These are phyloP conservation scores for Falco biarmicus DNA, from an alignment of 2,797 vertebrate genomes.

Conservation along the genomic window DNA sequence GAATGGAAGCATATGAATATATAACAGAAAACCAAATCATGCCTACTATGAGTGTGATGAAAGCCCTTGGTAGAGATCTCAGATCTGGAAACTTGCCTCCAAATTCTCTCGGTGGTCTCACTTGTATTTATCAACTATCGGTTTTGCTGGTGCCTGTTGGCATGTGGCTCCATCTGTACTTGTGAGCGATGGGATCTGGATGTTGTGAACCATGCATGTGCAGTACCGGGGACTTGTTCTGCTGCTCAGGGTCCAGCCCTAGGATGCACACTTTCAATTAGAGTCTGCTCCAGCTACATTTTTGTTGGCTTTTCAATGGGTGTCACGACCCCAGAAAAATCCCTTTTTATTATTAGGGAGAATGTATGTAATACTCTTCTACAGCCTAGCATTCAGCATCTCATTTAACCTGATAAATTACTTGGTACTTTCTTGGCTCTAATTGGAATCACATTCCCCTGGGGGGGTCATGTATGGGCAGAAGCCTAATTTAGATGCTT, in stretches of 20 bases:
- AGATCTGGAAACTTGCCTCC: conserved; percentile 10
- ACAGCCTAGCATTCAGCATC: not conserved
- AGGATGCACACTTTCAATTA: not conserved
- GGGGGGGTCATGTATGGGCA: not conserved
- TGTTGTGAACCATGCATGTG: accelerated
- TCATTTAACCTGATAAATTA: not conserved
- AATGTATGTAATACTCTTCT: not conserved
- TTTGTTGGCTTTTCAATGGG: not conserved
- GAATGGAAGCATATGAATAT: conserved; percentile 45
- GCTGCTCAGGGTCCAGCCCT: not conserved
- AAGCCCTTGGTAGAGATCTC: not conserved
- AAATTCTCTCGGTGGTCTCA: not conserved
- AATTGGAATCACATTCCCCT: not conserved
- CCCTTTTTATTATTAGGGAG: not conserved
- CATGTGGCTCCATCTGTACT: not conserved
- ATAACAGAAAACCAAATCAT: conserved; percentile 15
- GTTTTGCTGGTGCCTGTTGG: not conserved
- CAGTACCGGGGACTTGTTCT: not conserved
- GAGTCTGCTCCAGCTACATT: not conserved
- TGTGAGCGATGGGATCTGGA: not conserved
- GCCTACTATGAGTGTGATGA: not conserved
- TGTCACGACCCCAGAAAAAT: not conserved
- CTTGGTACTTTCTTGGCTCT: not conserved
- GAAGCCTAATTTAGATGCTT: not conserved
- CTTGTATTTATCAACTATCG: not conserved